Evolutionary conservation across 2,797 vertebrate genomes (phyloP).

Genomic region (Anguilla megastoma): DNA sequence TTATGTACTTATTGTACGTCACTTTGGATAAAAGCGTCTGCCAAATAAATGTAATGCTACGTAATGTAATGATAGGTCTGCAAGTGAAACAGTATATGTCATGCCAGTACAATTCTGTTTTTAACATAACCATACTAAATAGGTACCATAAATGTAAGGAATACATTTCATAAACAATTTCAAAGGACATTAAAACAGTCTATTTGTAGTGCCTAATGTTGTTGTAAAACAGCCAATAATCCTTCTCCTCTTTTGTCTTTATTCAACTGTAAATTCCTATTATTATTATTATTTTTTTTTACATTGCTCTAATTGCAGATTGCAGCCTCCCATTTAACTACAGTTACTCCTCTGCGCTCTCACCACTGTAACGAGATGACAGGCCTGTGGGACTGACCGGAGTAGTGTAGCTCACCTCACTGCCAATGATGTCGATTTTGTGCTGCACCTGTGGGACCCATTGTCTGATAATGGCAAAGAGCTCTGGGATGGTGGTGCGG

Average conservation of each 20-base stretch:
- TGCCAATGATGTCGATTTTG: slow-evolving; percentile 88
- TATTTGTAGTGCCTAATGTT: neutral
- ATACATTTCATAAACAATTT: neutral
- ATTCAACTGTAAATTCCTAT: neutral
- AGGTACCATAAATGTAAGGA: neutral
- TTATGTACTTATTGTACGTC: too few species aligned
- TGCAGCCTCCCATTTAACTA: too few species aligned
- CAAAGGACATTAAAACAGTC: neutral
- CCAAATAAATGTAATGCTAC: too few species aligned
- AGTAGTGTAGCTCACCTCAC: slow-evolving; percentile 71
- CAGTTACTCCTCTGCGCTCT: neutral
- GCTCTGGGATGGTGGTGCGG: slow-evolving; percentile 80
- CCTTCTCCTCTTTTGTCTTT: neutral
- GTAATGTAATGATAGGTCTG: too few species aligned
- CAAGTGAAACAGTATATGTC: too few species aligned
- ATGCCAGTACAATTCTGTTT: too few species aligned
- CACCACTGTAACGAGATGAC: neutral
- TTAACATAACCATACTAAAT: neutral
- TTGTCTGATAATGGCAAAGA: slow-evolving; percentile 89
- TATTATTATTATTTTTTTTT: neutral
- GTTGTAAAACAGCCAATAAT: neutral
- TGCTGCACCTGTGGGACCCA: slow-evolving; percentile 95
- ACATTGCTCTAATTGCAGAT: neutral
- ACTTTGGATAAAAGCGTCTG: too few species aligned
- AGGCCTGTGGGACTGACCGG: neutral